Evolutionary conservation across 2,113 vertebrate species (phyloP).

Genomic region (Panurus biarmicus): DNA sequence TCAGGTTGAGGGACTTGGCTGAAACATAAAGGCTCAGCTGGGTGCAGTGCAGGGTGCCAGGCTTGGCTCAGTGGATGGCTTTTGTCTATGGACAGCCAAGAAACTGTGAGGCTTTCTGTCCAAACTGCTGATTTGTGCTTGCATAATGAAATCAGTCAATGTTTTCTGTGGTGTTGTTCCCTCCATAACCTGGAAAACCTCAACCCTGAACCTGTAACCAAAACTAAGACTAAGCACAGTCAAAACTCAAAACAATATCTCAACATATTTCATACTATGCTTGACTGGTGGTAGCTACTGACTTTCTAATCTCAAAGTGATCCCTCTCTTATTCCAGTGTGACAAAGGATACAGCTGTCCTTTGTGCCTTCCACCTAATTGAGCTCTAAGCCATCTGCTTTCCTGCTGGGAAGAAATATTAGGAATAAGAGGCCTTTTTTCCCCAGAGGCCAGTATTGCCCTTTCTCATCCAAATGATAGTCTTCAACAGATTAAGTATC

Average conservation of each 20-base stretch:
- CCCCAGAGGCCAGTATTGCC: background rate
- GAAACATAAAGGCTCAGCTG: background rate
- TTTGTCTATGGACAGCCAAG: background rate
- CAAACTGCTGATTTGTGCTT: background rate
- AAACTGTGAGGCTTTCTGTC: background rate
- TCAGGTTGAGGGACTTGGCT: background rate
- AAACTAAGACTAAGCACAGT: background rate
- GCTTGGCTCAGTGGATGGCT: background rate
- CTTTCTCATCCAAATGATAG: background rate
- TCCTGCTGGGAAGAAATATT: background rate
- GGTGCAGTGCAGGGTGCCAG: background rate
- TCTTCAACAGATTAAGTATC: background rate
- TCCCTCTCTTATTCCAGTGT: background rate
- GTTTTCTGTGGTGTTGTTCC: background rate
- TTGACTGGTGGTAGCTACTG: background rate
- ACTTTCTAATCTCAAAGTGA: background rate
- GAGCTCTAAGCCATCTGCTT: constrained; percentile 25
- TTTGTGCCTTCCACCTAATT: background rate
- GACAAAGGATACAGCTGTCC: background rate
- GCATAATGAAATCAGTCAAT: background rate
- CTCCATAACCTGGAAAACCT: background rate
- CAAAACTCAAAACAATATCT: background rate
- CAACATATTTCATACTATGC: background rate
- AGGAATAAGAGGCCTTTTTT: background rate
- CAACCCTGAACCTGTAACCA: background rate